Percentiles rank a stretch among this genome's conserved stretches.
Conservation (phyloP, 2,113 vertebrate genomes). For the Brachyistius frenatus region DNA sequence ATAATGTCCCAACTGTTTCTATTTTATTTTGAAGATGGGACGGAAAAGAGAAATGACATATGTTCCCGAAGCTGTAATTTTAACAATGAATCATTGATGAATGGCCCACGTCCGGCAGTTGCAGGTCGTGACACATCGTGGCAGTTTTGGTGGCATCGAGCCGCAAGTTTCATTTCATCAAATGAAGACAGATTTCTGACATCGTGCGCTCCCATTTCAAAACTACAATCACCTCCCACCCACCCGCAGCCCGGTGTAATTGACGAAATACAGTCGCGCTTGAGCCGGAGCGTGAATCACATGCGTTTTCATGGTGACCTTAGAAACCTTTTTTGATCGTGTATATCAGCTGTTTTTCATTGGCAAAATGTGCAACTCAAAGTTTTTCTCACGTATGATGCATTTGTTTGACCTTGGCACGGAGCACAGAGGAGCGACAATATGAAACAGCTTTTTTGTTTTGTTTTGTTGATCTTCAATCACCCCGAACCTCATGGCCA, state of each 20-base stretch:
- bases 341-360: neutral
- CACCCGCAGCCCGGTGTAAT: constrained; percentile 10
- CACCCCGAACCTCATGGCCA: no score
- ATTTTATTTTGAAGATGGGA: constrained; percentile 21
- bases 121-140: constrained; percentile 41
- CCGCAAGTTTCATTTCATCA: constrained; percentile 61
- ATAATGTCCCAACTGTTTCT: constrained; percentile 8
- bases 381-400: neutral
- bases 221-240: constrained; percentile 48
- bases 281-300: neutral
- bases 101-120: constrained; percentile 44
- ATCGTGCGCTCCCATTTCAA: constrained; percentile 40
- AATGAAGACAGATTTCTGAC: constrained; percentile 71
- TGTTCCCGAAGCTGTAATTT: constrained; percentile 61
- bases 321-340: neutral
- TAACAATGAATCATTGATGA: constrained; percentile 71
- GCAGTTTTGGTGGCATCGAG: constrained; percentile 29
- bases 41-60: constrained; percentile 55
- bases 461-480: no score
- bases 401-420: no score
- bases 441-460: no score
- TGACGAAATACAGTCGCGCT: constrained; percentile 24
- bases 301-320: constrained; percentile 3
- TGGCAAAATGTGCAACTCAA: neutral
- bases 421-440: no score